phyloP scores from a whole-genome alignment of 2,113 vertebrate genomes.

The Caretta caretta region DNA sequence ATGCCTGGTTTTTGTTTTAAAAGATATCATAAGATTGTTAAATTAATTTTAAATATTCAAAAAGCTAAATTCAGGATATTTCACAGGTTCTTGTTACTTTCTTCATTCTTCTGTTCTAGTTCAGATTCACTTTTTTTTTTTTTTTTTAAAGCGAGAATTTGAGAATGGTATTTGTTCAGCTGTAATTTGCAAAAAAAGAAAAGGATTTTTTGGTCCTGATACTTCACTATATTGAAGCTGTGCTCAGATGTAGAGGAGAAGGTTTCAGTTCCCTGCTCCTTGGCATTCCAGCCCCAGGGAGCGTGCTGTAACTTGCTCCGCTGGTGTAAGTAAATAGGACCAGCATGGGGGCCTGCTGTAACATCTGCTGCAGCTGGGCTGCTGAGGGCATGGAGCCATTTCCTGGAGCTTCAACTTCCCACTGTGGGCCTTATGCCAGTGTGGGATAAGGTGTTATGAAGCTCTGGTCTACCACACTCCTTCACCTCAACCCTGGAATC shows the following conservation, averaged over 20 bases:
- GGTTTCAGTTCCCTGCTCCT: not conserved
- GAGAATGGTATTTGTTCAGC: not conserved
- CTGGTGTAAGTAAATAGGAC: not conserved
- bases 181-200: not conserved
- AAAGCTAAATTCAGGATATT: not conserved
- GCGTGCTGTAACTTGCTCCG: not conserved
- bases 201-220: rapidly evolving
- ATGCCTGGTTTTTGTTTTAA: not conserved
- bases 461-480: rapidly evolving
- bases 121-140: not conserved
- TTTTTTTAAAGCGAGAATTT: not conserved
- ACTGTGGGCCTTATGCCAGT: not conserved
- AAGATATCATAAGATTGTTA: no score
- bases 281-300: not conserved
- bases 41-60: not conserved
- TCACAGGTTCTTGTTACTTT: not conserved
- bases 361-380: not conserved
- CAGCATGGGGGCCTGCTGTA: not conserved
- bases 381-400: not conserved
- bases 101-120: not conserved
- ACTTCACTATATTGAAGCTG: not conserved
- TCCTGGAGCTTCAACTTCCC: not conserved
- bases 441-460: not conserved
- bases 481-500: not conserved
- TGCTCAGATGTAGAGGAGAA: not conserved